phyloP scores from a whole-genome alignment of 1,140 invertebrate genomes.

The Physella acuta region DNA sequence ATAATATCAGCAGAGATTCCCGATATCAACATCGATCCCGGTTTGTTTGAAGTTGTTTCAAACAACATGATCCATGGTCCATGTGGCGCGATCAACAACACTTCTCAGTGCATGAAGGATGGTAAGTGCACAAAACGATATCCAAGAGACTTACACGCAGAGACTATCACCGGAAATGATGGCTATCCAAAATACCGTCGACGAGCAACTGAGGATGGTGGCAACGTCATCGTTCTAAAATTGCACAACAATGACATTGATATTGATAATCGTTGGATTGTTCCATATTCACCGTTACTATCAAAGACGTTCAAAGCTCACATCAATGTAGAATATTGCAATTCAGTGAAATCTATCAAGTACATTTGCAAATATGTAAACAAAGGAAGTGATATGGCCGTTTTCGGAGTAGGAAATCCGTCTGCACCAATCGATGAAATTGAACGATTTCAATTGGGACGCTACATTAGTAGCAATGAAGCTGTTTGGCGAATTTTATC shows the following conservation, averaged over 20 bases:
- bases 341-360: constrained; percentile 32
- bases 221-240: background rate
- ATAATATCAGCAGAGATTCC: constrained; percentile 5
- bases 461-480: constrained; percentile 46
- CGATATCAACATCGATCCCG: constrained; percentile 2
- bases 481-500: constrained; percentile 44
- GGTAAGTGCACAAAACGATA: constrained; percentile 4
- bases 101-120: constrained; percentile 39
- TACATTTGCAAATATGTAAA: constrained; percentile 34
- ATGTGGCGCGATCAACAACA: constrained; percentile 32
- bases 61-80: constrained; percentile 39
- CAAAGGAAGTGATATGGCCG: constrained; percentile 26
- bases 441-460: constrained; percentile 26
- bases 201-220: constrained; percentile 26
- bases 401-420: constrained; percentile 17
- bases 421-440: constrained; percentile 19
- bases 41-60: constrained; percentile 26
- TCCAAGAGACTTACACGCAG: background rate
- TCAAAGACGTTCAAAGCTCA: constrained; percentile 28
- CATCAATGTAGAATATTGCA: constrained; percentile 36
- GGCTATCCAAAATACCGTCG: constrained; percentile 57
- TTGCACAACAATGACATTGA: constrained; percentile 11
- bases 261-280: constrained; percentile 33
- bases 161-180: constrained; percentile 43
- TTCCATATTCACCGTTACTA: constrained; percentile 31